Percentiles rank a stretch among this genome's conserved stretches.
phyloP scores from a whole-genome alignment of 2,797 vertebrate genomes.

The Hypotaenidia philippensis region DNA sequence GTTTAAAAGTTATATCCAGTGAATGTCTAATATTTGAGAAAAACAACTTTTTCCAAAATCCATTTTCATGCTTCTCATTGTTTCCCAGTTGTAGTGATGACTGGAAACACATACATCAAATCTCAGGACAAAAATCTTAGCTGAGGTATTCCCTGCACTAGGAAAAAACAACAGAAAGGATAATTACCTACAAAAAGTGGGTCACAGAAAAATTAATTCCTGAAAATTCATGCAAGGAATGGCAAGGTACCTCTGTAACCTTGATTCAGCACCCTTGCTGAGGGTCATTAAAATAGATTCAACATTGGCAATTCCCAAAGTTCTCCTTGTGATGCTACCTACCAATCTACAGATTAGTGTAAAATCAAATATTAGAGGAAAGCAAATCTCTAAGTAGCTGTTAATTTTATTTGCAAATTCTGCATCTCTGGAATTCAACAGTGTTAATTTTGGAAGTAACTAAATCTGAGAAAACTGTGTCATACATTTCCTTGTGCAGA shows the following conservation, averaged over 20 bases:
- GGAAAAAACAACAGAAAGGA: slow-evolving; percentile 1
- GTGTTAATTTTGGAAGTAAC: neutral
- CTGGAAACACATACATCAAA: neutral
- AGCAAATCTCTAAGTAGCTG: neutral
- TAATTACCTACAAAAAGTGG: slow-evolving; percentile 17
- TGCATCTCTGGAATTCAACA: neutral
- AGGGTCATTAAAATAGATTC: neutral
- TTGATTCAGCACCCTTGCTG: neutral
- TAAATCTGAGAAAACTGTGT: neutral
- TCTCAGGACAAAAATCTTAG: neutral
- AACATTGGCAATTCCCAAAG: neutral
- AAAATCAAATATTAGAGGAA: neutral
- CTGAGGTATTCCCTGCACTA: neutral
- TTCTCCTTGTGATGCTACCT: neutral
- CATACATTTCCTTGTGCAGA: neutral
- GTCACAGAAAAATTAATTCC: slow-evolving; percentile 23
- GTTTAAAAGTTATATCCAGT: neutral
- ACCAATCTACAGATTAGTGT: neutral
- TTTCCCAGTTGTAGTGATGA: neutral
- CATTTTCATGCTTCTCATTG: neutral
- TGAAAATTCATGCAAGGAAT: neutral
- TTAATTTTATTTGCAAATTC: neutral
- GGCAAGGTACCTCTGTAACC: neutral
- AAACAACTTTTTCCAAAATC: neutral
- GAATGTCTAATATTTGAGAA: neutral